Base-by-base conservation (phyloP, 2,888 invertebrate genomes). In the Spisula solida region DNA sequence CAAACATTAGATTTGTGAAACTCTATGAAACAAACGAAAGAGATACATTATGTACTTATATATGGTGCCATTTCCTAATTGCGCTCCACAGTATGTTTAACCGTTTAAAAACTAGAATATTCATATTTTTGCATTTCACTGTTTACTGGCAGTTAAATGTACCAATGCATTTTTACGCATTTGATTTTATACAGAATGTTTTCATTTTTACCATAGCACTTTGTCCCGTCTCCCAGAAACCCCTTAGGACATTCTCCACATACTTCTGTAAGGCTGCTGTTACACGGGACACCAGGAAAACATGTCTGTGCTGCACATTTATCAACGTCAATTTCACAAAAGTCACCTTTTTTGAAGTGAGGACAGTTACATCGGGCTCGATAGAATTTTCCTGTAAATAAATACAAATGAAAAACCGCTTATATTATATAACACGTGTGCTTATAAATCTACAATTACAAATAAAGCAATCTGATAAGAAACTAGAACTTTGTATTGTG, bases 361-460 rank as follows among this genome's bases (percentile, higher is more conserved):
- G 81, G 20, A 78, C 91, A 91, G 31, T 86, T 81, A 75, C 91
- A 91, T 0, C 60, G 48, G 18, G 86, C 88, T 20, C 80, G 66
- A 34, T 82, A 88, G 66, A 90, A 88, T 16, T 78, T 47, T 10
- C 41, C 88, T 86, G 31, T 31, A 66, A 82, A 34, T 25, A 56
- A 29, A 29, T 34, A 18, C 5, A 18, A 18, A 79, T 41, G 8
- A 41, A 41, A 41, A n/a, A n/a, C n/a, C n/a, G n/a, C n/a, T n/a
- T n/a, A n/a, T n/a, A n/a, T n/a, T n/a, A n/a, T n/a, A n/a, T n/a
- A n/a, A n/a, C n/a, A n/a, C n/a, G n/a, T 41, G 41, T 41, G 41
- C 41, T 41, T 41, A 41, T 41, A 41, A 41, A 41, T 5, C 41
- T 41, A 41, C 41, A 41, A 41, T 41, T 41, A n/a, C n/a, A n/a